Evolutionary conservation across 2,113 vertebrate species (phyloP).

Genomic region (Hypocryptadius cinnamomeus): DNA sequence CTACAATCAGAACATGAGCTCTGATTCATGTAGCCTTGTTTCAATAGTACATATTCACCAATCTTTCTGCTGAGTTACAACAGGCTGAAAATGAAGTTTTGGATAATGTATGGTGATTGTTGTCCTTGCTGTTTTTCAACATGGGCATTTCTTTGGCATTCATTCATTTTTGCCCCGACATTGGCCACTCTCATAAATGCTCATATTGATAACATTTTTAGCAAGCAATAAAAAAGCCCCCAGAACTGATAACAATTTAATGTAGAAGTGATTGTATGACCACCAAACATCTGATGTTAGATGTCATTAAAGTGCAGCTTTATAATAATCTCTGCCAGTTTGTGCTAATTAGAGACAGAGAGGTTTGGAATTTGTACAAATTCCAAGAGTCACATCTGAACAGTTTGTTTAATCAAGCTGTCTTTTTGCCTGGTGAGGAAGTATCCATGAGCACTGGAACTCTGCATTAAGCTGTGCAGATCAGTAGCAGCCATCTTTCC

Average conservation of each 20-base stretch:
- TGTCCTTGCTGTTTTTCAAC: conserved; percentile 61
- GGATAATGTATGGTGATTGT: conserved; percentile 15
- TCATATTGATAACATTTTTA: conserved; percentile 62
- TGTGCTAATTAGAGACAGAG: conserved; percentile 79
- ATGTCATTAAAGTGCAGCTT: conserved; percentile 96
- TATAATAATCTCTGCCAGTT: conserved; percentile 78
- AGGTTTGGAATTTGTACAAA: conserved; percentile 68
- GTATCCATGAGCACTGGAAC: conserved; percentile 59
- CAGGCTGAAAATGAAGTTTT: conserved; percentile 41
- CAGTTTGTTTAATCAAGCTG: conserved; percentile 70
- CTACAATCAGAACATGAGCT: conserved; percentile 42
- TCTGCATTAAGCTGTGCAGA: conserved; percentile 47
- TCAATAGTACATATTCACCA: not conserved
- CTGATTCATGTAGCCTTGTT: conserved; percentile 1
- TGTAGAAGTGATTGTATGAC: conserved; percentile 72
- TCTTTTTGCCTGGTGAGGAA: conserved; percentile 64
- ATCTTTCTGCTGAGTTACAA: conserved; percentile 34
- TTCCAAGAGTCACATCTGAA: conserved; percentile 71
- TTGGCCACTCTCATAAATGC: conserved; percentile 66
- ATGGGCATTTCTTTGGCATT: conserved; percentile 89
- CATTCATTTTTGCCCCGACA: conserved; percentile 67
- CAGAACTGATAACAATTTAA: conserved; percentile 57
- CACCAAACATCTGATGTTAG: conserved; percentile 77
- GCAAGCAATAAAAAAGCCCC: conserved; percentile 53
- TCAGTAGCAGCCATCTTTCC: conserved; percentile 98